Conservation (phyloP, 1,140 invertebrate genomes). For the Ostrea edulis region DNA sequence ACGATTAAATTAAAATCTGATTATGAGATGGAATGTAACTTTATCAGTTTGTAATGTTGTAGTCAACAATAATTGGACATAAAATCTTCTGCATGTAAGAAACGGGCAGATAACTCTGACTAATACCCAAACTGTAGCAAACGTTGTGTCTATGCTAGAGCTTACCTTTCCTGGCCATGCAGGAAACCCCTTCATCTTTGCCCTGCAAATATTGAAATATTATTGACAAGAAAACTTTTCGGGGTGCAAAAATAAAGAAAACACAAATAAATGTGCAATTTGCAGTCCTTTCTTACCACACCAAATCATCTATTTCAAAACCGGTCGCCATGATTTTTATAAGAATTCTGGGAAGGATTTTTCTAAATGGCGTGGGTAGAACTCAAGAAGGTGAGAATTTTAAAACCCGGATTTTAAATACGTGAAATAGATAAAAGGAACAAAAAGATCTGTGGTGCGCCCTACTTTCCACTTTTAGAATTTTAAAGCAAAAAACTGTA, state of each 20-base stretch:
- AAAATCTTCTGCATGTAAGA: neutral
- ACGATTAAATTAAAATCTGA: neutral
- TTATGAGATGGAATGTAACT: neutral
- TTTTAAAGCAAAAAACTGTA: no score
- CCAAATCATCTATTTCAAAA: slow-evolving; percentile 87
- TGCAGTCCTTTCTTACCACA: slow-evolving; percentile 83
- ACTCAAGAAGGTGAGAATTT: neutral
- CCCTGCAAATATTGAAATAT: slow-evolving; percentile 84
- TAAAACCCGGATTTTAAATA: neutral
- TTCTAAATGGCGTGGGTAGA: slow-evolving; percentile 42
- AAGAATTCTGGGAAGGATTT: slow-evolving; percentile 16
- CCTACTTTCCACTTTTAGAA: no score
- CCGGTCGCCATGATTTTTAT: slow-evolving; percentile 81
- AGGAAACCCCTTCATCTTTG: slow-evolving; percentile 96
- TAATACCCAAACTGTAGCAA: neutral
- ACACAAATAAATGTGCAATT: slow-evolving; percentile 45
- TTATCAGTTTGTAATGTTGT: neutral
- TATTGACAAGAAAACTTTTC: slow-evolving; percentile 38
- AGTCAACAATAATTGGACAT: neutral
- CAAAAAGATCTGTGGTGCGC: no score
- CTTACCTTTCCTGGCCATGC: slow-evolving; percentile 95
- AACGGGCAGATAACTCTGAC: slow-evolving; percentile 4
- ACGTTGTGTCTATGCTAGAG: neutral
- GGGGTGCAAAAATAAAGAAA: slow-evolving; percentile 65
- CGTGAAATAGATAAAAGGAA: no score